Conservation (phyloP, 2,888 invertebrate species). For the Sycophila texana region DNA sequence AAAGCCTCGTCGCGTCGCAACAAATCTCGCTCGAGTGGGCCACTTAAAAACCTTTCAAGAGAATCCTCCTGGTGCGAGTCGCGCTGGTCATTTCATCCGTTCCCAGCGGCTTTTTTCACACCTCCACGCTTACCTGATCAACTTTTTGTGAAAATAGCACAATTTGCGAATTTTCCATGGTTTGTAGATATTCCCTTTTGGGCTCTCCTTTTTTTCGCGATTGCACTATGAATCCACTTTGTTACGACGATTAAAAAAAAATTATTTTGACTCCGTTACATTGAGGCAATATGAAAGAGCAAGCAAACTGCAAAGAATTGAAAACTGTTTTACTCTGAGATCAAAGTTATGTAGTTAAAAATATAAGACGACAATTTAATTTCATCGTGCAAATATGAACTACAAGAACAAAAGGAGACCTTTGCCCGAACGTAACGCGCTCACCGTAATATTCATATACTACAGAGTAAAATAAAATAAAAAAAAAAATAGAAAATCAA, state of each 20-base stretch:
- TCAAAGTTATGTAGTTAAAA: too few species aligned
- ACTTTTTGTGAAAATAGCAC: constrained; percentile 29
- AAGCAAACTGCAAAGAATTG: too few species aligned
- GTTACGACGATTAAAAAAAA: neutral
- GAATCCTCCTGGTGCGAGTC: constrained; percentile 10
- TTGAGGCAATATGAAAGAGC: too few species aligned
- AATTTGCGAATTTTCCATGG: constrained; percentile 44
- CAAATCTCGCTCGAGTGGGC: constrained; percentile 63
- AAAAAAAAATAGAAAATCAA: too few species aligned
- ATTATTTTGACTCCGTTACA: too few species aligned
- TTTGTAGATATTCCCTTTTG: constrained; percentile 18
- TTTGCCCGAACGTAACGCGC: too few species aligned
- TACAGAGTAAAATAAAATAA: too few species aligned
- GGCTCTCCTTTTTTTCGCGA: constrained; percentile 17
- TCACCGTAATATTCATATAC: too few species aligned
- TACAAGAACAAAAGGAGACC: too few species aligned
- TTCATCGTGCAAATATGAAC: too few species aligned
- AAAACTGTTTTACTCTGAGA: too few species aligned
- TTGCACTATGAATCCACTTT: constrained; percentile 7
- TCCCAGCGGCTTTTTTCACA: neutral
- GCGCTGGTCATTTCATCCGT: constrained; percentile 37
- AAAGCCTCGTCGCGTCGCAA: constrained; percentile 62
- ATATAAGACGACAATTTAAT: neutral
- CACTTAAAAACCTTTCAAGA: constrained; percentile 62
- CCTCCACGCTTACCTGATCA: neutral